phyloP scores from a whole-genome alignment of 2,888 invertebrate species.

The Rhagonycha fulva region DNA sequence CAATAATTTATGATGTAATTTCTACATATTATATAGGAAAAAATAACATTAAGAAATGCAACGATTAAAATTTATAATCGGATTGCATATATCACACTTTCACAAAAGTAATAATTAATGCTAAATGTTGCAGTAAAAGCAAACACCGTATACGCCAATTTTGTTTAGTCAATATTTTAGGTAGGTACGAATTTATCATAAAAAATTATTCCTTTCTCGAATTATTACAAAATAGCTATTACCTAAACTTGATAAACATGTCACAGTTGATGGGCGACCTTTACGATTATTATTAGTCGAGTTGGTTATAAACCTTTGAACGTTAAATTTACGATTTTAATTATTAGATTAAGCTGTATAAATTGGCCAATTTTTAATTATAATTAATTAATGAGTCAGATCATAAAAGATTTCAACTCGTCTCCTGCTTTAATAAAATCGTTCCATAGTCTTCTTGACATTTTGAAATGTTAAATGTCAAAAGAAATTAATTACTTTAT shows the following conservation, averaged over 20 bases:
- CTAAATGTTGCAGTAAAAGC: background rate
- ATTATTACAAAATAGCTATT: background rate
- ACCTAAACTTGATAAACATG: background rate
- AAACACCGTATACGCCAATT: background rate
- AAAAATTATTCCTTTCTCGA: background rate
- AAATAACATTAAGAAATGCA: background rate
- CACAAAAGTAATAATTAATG: background rate
- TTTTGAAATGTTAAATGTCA: too few relatives aligned
- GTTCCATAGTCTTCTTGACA: too few relatives aligned
- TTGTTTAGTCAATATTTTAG: background rate
- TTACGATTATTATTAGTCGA: background rate
- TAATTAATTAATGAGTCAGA: background rate
- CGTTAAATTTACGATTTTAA: background rate
- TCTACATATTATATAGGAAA: background rate
- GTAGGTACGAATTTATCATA: background rate
- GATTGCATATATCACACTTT: background rate
- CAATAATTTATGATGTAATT: background rate
- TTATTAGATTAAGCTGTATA: background rate
- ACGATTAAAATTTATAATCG: background rate
- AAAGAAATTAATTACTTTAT: too few relatives aligned
- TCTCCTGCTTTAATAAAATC: background rate
- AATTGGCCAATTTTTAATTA: background rate
- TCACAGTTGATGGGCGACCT: background rate
- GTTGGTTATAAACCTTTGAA: background rate
- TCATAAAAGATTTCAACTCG: background rate